Percentiles rank a stretch among this genome's conserved stretches.
phyloP scores from a whole-genome alignment of 2,888 invertebrate species.

The Drosophila hawaiiensis region DNA sequence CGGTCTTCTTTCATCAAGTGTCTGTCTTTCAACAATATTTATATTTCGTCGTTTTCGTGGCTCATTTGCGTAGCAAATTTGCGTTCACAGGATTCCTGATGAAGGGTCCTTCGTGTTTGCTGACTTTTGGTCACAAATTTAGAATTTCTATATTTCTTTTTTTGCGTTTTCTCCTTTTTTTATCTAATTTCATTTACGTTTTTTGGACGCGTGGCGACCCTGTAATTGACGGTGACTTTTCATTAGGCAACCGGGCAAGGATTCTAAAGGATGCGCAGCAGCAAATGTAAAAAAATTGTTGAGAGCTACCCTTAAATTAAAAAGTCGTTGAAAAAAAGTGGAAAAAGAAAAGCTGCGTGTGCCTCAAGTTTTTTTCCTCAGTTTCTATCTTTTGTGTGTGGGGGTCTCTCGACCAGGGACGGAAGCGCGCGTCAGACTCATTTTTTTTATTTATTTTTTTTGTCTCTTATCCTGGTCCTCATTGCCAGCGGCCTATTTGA shows the following conservation, averaged over 20 bases:
- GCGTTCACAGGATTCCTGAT: conserved; percentile 64
- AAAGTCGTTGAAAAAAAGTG: conserved; percentile 55
- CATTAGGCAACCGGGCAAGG: conserved; percentile 65
- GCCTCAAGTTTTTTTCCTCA: conserved; percentile 58
- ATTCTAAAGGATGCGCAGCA: conserved; percentile 62
- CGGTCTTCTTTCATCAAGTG: conserved; percentile 45
- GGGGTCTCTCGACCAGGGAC: conserved; percentile 48
- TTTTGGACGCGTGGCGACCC: conserved; percentile 63
- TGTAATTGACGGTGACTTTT: conserved; percentile 78
- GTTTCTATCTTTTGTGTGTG: conserved; percentile 52
- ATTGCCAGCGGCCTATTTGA: conserved; percentile 69
- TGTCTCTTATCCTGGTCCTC: conserved; percentile 37
- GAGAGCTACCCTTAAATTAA: conserved; percentile 75
- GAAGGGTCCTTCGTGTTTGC: conserved; percentile 52
- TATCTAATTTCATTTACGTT: conserved; percentile 53
- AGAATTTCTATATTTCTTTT: conserved; percentile 34
- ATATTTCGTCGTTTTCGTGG: conserved; percentile 20
- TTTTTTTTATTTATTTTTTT: conserved; percentile 58
- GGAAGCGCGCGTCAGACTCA: conserved; percentile 67
- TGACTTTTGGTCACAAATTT: conserved; percentile 68
- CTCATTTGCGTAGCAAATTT: conserved; percentile 63
- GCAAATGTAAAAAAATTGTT: conserved; percentile 27
- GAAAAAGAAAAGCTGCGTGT: conserved; percentile 69
- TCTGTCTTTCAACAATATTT: conserved; percentile 34
- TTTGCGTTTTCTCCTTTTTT: conserved; percentile 19